phyloP scores from a whole-genome alignment of 2,797 vertebrate species.

The Oreortyx pictus region DNA sequence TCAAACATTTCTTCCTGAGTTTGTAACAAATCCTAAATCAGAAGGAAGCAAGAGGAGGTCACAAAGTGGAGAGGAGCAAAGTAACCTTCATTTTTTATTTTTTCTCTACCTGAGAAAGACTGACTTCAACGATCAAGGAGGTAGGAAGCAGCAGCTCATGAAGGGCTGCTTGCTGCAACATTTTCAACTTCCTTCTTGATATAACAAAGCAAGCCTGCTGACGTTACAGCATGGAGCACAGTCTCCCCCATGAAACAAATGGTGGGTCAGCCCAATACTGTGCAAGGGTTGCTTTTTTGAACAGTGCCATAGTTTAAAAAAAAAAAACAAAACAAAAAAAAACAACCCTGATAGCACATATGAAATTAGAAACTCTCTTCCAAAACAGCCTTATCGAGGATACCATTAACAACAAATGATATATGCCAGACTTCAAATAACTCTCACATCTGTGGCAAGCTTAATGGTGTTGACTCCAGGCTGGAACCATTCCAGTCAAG shows the following conservation, averaged over 20 bases:
- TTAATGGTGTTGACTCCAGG: not conserved
- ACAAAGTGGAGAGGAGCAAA: not conserved
- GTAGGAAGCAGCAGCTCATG: not conserved
- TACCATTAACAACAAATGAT: not conserved
- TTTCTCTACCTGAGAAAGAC: not conserved
- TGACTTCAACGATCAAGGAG: not conserved
- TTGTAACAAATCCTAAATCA: not conserved
- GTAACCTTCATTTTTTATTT: not conserved
- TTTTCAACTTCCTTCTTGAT: not conserved
- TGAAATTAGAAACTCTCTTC: not conserved
- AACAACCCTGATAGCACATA: not conserved
- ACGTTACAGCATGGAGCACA: not conserved
- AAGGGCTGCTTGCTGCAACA: not conserved
- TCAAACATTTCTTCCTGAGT: not conserved
- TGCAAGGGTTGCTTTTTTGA: not conserved
- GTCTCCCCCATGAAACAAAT: not conserved
- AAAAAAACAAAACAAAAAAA: not conserved
- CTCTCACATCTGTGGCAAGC: not conserved
- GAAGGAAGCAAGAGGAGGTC: not conserved
- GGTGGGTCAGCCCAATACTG: not conserved
- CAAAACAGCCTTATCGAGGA: not conserved
- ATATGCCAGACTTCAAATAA: not conserved
- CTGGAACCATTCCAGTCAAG: not conserved
- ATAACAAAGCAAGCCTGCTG: not conserved
- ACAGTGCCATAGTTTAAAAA: not conserved